These are phyloP conservation scores for Cryptotermes secundus DNA, from an alignment of 1,140 invertebrate genomes.

Conservation along the genomic window DNA sequence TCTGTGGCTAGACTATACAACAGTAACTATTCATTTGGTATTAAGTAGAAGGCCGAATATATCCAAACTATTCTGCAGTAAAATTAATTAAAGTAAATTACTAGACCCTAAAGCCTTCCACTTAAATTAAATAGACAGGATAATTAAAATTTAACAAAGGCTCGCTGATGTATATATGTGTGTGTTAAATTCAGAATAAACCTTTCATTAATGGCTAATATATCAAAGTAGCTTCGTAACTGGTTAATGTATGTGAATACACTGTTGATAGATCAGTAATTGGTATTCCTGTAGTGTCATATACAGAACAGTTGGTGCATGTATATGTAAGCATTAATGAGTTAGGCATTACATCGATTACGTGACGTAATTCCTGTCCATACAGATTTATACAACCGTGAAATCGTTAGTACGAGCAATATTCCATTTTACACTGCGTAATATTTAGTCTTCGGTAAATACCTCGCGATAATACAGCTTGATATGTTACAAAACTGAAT, in stretches of 20 bases:
- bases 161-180: neutral
- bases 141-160: neutral
- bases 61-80: neutral
- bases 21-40: neutral
- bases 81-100: neutral
- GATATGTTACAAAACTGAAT: no score
- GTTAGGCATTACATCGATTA: neutral
- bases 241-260: neutral
- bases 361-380: neutral
- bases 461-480: no score
- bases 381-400: neutral
- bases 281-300: neutral
- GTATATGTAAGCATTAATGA: neutral
- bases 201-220: neutral
- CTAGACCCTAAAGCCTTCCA: neutral
- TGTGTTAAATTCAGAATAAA: neutral
- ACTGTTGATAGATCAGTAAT: neutral
- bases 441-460: no score
- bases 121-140: neutral
- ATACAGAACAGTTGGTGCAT: neutral
- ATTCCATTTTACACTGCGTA: no score
- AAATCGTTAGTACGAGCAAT: neutral
- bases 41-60: neutral
- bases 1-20: neutral
- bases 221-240: neutral